Conservation (phyloP, 2,113 vertebrate species). For the Malaclemys terrapin region DNA sequence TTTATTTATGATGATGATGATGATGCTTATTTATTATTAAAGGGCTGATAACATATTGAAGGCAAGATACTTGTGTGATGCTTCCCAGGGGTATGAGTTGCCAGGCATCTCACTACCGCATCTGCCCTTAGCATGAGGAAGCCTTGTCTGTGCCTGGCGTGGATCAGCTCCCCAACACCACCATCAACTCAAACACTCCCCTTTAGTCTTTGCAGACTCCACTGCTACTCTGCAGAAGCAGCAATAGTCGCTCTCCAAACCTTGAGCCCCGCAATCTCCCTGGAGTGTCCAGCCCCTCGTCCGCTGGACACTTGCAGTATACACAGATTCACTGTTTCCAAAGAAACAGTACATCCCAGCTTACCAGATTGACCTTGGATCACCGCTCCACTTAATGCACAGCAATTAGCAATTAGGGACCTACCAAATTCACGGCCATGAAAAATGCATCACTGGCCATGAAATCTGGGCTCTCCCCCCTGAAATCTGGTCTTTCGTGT, state of each 20-base stretch:
- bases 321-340: background rate
- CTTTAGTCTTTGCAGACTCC: background rate
- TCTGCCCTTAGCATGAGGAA: background rate
- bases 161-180: background rate
- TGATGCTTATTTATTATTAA: conserved; percentile 41
- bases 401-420: background rate
- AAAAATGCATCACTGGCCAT: no score
- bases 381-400: background rate
- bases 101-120: background rate
- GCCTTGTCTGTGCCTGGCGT: background rate
- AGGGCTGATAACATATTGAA: conserved; percentile 58
- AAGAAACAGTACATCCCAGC: background rate
- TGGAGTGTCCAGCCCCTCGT: background rate
- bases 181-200: background rate
- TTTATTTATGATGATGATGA: background rate
- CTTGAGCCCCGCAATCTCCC: background rate
- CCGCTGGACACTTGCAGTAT: background rate
- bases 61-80: conserved; percentile 28
- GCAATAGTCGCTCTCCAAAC: background rate
- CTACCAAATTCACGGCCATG: no score
- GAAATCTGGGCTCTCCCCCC: no score
- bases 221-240: background rate
- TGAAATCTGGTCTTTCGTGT: no score
- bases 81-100: background rate
- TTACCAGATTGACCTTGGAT: background rate